Percentiles rank a stretch among this genome's conserved stretches.
These are phyloP conservation scores for Microctonus aethiopoides DNA, from an alignment of 2,888 invertebrate species.

Conservation along the genomic window DNA sequence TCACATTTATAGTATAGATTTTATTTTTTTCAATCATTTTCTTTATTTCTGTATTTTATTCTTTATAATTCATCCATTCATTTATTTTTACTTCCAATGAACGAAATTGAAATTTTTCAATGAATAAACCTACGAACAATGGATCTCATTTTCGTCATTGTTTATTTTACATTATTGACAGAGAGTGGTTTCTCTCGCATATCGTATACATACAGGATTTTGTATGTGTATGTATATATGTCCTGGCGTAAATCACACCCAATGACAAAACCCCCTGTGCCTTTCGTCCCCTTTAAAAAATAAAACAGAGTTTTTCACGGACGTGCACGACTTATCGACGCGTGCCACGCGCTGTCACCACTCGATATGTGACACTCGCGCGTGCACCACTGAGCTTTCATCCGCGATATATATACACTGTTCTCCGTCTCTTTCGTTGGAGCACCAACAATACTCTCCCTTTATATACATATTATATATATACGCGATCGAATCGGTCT, in stretches of 20 bases:
- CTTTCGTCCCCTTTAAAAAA: constrained; percentile 4
- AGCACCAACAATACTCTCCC: not conserved
- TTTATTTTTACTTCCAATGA: not conserved
- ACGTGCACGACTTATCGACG: constrained; percentile 56
- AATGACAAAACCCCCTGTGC: constrained; percentile 13
- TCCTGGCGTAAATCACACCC: constrained; percentile 39
- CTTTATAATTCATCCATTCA: not conserved
- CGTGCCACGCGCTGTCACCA: constrained; percentile 43
- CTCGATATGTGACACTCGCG: constrained; percentile 31
- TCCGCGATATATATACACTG: not conserved
- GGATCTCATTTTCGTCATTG: not conserved
- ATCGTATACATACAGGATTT: not conserved
- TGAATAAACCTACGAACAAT: not conserved
- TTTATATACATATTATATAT: not conserved
- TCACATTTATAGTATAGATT: not conserved
- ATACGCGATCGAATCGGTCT: constrained; percentile 5
- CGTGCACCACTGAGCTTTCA: constrained; percentile 25
- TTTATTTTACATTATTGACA: constrained; percentile 29
- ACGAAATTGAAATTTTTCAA: not conserved
- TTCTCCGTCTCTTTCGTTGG: not conserved
- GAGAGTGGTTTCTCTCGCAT: constrained; percentile 39
- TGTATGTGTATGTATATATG: not conserved
- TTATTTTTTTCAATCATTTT: not conserved
- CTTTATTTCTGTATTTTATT: not conserved
- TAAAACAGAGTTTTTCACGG: not conserved